Base-by-base conservation (phyloP, 2,888 invertebrate genomes). In the Lithophane socia region DNA sequence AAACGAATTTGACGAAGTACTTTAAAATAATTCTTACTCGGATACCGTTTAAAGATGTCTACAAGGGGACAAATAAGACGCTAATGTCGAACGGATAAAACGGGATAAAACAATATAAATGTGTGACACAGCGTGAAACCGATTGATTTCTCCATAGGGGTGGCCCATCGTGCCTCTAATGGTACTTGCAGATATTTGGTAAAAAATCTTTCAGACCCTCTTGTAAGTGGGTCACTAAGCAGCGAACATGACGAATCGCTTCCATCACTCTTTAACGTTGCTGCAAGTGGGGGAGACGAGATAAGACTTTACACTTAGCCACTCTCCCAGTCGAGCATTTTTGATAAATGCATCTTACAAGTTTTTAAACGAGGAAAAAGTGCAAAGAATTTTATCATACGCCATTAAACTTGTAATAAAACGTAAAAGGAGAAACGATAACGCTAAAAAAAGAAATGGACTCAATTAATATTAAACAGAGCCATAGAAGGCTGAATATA, bases 161-260 rank as follows among this genome's bases (percentile, higher is more conserved):
- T 90, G 89, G 86, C 83, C 82, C 83, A 37, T 85, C 88, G 82
- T 85, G 82, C 86, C 84, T 87, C 88, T 90, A 89, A 90, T 90
- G 91, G 88, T 88, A 91, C 89, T 90, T 84, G 89, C 84, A 87
- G 89, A 89, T 88, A 89, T 90, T 91, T 90, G 82, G 88, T 87
- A 90, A 92, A 93, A 92, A 92, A 91, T 88, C 82, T 88, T 88
- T 82, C 83, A 87, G 90, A 86, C 91, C 91, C 92, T 89, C 89
- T 86, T 90, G 80, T 91, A 94, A 94, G 92, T 94, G 92, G 94
- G 94, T 94, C 94, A 94, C 90, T 91, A 92, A 92, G 92, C 90
- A 89, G 91, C 90, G 92, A 93, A 93, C 94, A 95, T 95, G 95
- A 95, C 93, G 93, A 94, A 95, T 95, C 93, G 90, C 93, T 92